Percentiles rank a stretch among this genome's conserved stretches.
Evolutionary conservation across 2,113 vertebrate species (phyloP).

Genomic region (Antidorcas marsupialis): DNA sequence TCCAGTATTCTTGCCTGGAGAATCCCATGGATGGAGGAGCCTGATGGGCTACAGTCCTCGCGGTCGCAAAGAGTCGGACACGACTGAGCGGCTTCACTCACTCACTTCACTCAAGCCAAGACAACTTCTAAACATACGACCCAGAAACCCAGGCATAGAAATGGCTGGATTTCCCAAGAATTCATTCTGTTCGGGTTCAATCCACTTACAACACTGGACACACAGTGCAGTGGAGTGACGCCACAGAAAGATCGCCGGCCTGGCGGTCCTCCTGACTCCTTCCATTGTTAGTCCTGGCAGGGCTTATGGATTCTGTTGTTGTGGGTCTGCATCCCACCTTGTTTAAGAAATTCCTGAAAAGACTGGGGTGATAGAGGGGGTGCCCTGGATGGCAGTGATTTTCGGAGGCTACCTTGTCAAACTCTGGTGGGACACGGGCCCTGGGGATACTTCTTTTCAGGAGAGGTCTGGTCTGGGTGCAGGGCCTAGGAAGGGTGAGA

Average conservation of each 20-base stretch:
- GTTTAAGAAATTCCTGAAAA: not conserved
- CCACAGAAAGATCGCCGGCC: not conserved
- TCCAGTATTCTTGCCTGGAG: too few relatives aligned
- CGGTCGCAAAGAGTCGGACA: too few relatives aligned
- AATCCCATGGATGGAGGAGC: too few relatives aligned
- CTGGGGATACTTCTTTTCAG: not conserved
- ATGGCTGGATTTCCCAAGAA: slow-evolving; percentile 9
- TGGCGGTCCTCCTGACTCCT: not conserved
- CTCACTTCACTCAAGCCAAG: not conserved
- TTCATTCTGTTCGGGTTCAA: not conserved
- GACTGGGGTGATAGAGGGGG: too few relatives aligned
- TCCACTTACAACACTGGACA: not conserved
- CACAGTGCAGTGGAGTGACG: too few relatives aligned
- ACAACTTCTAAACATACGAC: not conserved
- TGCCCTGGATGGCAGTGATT: not conserved
- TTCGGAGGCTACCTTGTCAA: not conserved
- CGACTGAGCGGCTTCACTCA: too few relatives aligned
- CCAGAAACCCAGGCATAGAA: slow-evolving; percentile 69
- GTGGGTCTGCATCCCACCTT: not conserved
- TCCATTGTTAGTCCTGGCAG: not conserved
- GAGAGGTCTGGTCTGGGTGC: not conserved
- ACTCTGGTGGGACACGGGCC: not conserved
- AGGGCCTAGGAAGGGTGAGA: not conserved
- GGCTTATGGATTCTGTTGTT: too few relatives aligned
- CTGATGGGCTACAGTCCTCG: too few relatives aligned